These are phyloP conservation scores for Dicyrtoma fusca DNA, from an alignment of 2,888 invertebrate genomes.

Conservation along the genomic window DNA sequence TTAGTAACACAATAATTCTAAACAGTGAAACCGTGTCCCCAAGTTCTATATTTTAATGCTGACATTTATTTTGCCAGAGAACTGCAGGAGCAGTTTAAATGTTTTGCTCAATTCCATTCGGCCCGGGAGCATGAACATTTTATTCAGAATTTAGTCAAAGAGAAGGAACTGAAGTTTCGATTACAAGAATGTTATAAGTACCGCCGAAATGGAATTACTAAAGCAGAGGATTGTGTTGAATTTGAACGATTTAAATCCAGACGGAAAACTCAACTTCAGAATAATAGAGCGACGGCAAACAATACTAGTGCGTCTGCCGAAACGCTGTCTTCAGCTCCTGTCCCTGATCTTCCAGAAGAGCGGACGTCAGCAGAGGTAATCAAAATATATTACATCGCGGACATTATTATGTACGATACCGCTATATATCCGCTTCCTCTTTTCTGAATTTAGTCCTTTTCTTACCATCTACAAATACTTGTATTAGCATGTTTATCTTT, in stretches of 20 bases:
- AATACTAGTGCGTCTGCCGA: neutral
- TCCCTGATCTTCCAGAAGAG: constrained; percentile 14
- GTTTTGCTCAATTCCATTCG: constrained; percentile 86
- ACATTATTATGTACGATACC: too few species aligned
- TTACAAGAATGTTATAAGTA: constrained; percentile 82
- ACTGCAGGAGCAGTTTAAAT: constrained; percentile 80
- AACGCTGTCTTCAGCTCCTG: constrained; percentile 1
- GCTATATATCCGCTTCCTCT: too few species aligned
- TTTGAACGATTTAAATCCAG: constrained; percentile 47
- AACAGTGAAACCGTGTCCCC: too few species aligned
- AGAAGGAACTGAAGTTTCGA: constrained; percentile 80
- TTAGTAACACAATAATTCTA: too few species aligned
- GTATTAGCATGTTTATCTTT: constrained; percentile 5
- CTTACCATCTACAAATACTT: neutral
- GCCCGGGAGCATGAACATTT: constrained; percentile 81
- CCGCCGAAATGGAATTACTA: constrained; percentile 80
- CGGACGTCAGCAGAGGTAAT: constrained; percentile 9
- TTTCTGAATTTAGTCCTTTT: neutral
- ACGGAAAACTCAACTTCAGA: constrained; percentile 16
- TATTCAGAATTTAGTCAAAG: constrained; percentile 76
- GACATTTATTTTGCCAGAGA: constrained; percentile 61
- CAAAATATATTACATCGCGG: neutral
- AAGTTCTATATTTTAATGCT: neutral
- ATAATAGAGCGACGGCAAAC: neutral
- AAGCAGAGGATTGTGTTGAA: constrained; percentile 50